A percentile compares a stretch with the other conserved stretches of the same genome.
Evolutionary conservation across 2,888 invertebrate genomes (phyloP).

Genomic region (Callimorpha dominula): DNA sequence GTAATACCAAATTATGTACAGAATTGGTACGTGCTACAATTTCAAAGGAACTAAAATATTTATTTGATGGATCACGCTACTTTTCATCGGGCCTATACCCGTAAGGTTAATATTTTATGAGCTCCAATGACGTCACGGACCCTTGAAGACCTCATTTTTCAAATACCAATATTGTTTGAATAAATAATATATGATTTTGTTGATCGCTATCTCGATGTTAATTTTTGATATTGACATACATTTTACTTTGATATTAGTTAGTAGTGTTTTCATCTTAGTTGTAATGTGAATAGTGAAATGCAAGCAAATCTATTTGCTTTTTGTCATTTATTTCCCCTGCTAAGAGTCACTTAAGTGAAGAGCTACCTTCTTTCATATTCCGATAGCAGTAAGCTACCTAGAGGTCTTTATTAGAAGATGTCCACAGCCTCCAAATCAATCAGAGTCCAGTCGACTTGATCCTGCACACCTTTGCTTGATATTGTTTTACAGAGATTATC

Average conservation of each 20-base stretch:
- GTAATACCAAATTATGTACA: constrained; percentile 24
- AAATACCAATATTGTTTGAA: constrained; percentile 41
- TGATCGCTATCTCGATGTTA: constrained; percentile 9
- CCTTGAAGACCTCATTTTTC: constrained; percentile 41
- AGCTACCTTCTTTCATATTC: neutral
- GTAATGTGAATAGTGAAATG: neutral
- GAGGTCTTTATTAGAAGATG: no score
- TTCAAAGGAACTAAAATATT: constrained; percentile 45
- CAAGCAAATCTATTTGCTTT: no score
- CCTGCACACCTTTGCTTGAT: neutral
- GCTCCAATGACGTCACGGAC: constrained; percentile 34
- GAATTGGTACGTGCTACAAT: constrained; percentile 31
- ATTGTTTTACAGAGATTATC: neutral
- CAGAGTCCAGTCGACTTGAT: neutral
- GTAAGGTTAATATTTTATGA: constrained; percentile 47
- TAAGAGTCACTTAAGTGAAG: no score
- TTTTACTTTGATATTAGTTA: neutral
- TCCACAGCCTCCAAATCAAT: neutral
- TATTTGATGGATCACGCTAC: constrained; percentile 43
- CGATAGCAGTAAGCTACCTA: neutral
- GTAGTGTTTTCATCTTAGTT: neutral
- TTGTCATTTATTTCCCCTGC: no score
- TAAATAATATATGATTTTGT: constrained; percentile 38
- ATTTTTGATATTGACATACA: constrained; percentile 4
- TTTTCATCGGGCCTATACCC: constrained; percentile 40